Evolutionary conservation across 2,797 vertebrate genomes (phyloP).

Genomic region (Geotrypetes seraphini): DNA sequence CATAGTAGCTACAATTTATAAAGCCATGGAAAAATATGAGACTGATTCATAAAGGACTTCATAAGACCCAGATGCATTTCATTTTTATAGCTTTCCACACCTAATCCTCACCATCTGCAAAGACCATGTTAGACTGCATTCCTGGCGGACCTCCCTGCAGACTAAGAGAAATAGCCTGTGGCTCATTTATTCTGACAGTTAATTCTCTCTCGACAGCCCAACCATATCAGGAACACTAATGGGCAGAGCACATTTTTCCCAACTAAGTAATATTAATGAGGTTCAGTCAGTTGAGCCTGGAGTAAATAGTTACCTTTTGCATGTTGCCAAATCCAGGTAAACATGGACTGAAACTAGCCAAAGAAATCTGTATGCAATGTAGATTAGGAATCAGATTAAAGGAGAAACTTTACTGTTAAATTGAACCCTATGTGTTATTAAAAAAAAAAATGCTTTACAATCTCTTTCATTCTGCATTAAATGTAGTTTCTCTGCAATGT

Average conservation of each 20-base stretch:
- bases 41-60: constrained; percentile 12
- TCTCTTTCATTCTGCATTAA: no score
- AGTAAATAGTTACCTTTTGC: constrained; percentile 3
- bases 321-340: no score
- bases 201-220: constrained; percentile 18
- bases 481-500: no score
- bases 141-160: constrained; percentile 6
- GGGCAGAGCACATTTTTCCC: background rate
- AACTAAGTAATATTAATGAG: constrained; percentile 1
- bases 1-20: no score
- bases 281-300: background rate
- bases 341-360: no score
- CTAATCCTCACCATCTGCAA: constrained; percentile 31
- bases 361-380: no score
- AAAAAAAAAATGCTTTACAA: no score
- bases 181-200: constrained; percentile 14
- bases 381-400: no score
- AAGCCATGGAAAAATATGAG: constrained; percentile 1
- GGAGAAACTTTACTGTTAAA: no score
- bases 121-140: constrained; percentile 15
- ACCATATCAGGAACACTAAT: constrained; percentile 2
- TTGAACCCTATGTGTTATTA: no score
- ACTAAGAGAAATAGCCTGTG: background rate
- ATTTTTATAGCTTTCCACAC: constrained; percentile 22
- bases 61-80: constrained; percentile 12